Percentiles rank a stretch among this genome's conserved stretches.
Evolutionary conservation across 2,113 vertebrate species (phyloP).

Genomic region (Hystrix brachyura): DNA sequence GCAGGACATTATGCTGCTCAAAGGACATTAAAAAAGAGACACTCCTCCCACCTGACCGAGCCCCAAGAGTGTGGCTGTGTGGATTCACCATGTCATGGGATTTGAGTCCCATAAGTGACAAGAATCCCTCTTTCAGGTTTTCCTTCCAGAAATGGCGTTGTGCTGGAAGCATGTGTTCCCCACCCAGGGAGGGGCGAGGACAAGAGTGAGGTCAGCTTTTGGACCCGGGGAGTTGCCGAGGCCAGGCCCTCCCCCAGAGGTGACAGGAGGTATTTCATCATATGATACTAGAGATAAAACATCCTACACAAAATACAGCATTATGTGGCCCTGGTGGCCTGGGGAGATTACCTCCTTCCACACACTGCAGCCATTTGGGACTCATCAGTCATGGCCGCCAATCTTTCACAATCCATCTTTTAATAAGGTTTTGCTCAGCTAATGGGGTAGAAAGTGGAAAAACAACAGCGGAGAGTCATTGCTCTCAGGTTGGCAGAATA

Average conservation of each 20-base stretch:
- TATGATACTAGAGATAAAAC: neutral
- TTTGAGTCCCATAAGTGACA: neutral
- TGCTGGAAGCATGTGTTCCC: fast-evolving
- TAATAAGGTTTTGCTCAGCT: fast-evolving
- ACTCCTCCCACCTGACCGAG: fast-evolving
- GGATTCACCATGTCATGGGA: neutral
- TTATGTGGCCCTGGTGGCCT: fast-evolving
- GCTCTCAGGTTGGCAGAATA: neutral
- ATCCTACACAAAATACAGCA: fast-evolving
- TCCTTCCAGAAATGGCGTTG: neutral
- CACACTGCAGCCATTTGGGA: fast-evolving
- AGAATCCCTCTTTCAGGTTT: too few relatives aligned
- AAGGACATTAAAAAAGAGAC: too few relatives aligned
- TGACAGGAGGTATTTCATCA: fast-evolving
- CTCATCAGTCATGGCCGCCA: fast-evolving
- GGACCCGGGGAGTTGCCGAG: fast-evolving
- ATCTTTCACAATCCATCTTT: neutral
- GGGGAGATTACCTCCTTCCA: too few relatives aligned
- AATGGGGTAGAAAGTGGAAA: neutral
- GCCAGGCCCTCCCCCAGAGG: fast-evolving
- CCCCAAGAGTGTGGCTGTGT: fast-evolving
- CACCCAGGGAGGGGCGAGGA: neutral
- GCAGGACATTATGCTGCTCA: neutral
- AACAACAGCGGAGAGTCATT: fast-evolving
- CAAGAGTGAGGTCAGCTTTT: neutral